Percentiles rank a stretch among this genome's conserved stretches.
These are phyloP conservation scores for Eumeta japonica DNA, from an alignment of 1,140 invertebrate species.

Conservation along the genomic window DNA sequence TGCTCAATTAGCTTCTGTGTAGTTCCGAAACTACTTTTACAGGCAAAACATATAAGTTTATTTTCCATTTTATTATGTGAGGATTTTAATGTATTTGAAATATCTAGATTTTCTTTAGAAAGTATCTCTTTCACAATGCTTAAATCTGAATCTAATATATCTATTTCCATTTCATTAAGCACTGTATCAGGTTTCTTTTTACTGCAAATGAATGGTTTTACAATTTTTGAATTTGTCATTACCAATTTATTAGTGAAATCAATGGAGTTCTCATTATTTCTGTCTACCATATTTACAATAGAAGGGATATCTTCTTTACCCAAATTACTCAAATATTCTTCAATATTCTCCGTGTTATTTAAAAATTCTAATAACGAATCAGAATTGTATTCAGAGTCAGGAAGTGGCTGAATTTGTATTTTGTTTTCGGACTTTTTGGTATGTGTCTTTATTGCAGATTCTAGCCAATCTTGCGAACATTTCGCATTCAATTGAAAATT, in stretches of 20 bases:
- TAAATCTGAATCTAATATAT: constrained; percentile 35
- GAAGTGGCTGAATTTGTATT: constrained; percentile 34
- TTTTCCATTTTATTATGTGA: constrained; percentile 4
- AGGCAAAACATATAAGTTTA: constrained; percentile 27
- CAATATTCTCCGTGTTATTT: constrained; percentile 48
- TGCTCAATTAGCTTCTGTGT: constrained; percentile 34
- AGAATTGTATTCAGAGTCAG: constrained; percentile 48
- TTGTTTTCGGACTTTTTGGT: constrained; percentile 34
- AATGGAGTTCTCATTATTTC: constrained; percentile 20
- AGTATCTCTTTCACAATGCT: constrained; percentile 36
- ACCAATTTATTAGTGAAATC: constrained; percentile 10
- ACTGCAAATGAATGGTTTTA: constrained; percentile 33
- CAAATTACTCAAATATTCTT: constrained; percentile 46
- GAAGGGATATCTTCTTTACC: constrained; percentile 49
- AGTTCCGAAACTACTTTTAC: constrained; percentile 27
- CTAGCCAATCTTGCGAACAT: constrained; percentile 47
- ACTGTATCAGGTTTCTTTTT: constrained; percentile 25
- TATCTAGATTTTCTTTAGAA: constrained; percentile 25
- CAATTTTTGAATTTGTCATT: constrained; percentile 14
- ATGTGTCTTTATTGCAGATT: constrained; percentile 32
- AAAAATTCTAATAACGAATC: constrained; percentile 47
- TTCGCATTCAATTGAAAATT: constrained; percentile 45
- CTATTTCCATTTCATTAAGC: constrained; percentile 34
- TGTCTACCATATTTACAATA: constrained; percentile 42
- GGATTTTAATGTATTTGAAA: no score